Evolutionary conservation across 64 coral and sea anemone genomes (phyloP), one percentile per base, ranked within the genome.

Genomic region (Porites lutea): DNA sequence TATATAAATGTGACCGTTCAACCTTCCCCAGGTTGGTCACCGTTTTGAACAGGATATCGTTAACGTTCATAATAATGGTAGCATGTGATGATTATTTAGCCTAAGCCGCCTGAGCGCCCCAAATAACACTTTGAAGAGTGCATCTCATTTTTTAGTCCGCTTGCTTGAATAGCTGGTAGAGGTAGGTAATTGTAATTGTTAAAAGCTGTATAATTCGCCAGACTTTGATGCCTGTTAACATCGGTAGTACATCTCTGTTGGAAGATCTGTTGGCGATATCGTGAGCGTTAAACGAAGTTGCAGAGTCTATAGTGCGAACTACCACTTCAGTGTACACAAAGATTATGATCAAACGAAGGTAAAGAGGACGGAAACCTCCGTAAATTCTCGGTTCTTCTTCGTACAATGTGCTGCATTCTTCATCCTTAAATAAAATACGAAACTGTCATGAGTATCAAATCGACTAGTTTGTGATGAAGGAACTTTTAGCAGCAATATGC

Each of bases 311-410:
- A 11, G 80, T 77, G 45, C 93, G 93, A 23, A 95, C 50, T 22
- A 95, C 69, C 14, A 95, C 72, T 78, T 95, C 88, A 18, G 93
- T 95, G 65, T 86, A 91, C 55, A 95, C 93, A 43, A 95, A 95
- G 45, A 95, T 91, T 13, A 90, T 75, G 0, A 87, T 84, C 11
- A 95, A 65, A 14, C 93, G 81, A 54, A 90, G 51, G 13, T 51
- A 83, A 9, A 95, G 89, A 21, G 89, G 72, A 57, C 54, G 68
- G 8, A 63, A 19, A 16, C 60, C 53, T 46, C 52, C n/a, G 79
- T 91, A 46, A 72, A 51, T 47, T 48, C 68, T 75, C 6, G 52
- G 11, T 44, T 70, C 66, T 44, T 60, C 37, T 49, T 83, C 45
- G 20, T 51, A 49, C 3, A 73, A 20, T 2, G n/a, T n/a, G 12